Evolutionary conservation across 1,140 invertebrate genomes (phyloP).

Genomic region (Acromyrmex charruanus): DNA sequence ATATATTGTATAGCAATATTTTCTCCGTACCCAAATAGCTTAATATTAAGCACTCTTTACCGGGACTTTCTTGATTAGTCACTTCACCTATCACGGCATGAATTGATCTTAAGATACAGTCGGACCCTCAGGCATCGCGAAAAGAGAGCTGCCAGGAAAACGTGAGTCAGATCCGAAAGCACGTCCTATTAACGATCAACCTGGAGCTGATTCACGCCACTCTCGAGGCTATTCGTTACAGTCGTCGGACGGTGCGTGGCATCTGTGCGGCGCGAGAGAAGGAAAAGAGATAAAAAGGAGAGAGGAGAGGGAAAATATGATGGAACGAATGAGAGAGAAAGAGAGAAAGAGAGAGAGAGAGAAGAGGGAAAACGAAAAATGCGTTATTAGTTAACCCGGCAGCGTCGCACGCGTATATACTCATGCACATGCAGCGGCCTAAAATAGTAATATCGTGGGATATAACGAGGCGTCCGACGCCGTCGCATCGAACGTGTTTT

Average conservation of each 20-base stretch:
- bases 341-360: constrained; percentile 27
- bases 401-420: background rate
- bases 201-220: constrained; percentile 63
- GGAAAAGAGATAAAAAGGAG: background rate
- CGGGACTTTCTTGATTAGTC: background rate
- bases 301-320: constrained; percentile 11
- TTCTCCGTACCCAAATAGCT: no score
- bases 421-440: constrained; percentile 26
- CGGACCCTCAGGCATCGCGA: constrained; percentile 39
- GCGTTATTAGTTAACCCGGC: constrained; percentile 48
- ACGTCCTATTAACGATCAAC: constrained; percentile 59
- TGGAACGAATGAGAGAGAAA: background rate
- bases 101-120: constrained; percentile 21
- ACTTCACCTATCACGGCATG: background rate
- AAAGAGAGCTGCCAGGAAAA: constrained; percentile 57
- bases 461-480: constrained; percentile 49
- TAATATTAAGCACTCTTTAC: background rate
- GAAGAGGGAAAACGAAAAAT: background rate
- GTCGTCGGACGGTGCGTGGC: constrained; percentile 37
- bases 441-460: constrained; percentile 66
- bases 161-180: constrained; percentile 71
- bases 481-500: constrained; percentile 72
- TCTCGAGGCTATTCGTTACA: constrained; percentile 62
- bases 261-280: constrained; percentile 40
- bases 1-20: no score